Conservation (phyloP, 2,888 invertebrate species). For the Ophion ellenae region DNA sequence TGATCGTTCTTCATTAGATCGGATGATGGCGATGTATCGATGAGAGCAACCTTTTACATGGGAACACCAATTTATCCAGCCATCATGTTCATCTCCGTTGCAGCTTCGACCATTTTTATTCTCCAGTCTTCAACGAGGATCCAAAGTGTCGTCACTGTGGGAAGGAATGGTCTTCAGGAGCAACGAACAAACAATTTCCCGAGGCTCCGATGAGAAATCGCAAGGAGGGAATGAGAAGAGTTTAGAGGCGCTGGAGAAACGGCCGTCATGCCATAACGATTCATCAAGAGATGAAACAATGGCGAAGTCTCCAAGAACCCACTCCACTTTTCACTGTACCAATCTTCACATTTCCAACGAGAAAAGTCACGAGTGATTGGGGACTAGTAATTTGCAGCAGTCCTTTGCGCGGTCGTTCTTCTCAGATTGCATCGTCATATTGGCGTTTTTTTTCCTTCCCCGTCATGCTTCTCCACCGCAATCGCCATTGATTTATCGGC, state of each 20-base stretch:
- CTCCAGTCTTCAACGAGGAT: neutral
- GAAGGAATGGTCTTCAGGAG: too few relatives aligned
- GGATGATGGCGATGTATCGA: too few relatives aligned
- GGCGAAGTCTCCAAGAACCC: constrained; percentile 27
- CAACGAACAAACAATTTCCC: too few relatives aligned
- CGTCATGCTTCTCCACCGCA: constrained; percentile 7
- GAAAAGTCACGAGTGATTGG: constrained; percentile 52
- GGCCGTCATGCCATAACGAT: constrained; percentile 20
- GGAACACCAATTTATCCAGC: neutral
- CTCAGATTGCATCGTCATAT: constrained; percentile 12
- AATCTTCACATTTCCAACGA: constrained; percentile 15
- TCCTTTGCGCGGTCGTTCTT: constrained; percentile 47
- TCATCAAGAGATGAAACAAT: constrained; percentile 60
- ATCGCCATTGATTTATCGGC: constrained; percentile 28
- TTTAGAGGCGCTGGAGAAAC: neutral
- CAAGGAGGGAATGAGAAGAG: too few relatives aligned
- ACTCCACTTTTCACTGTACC: constrained; percentile 39
- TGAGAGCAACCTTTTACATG: neutral
- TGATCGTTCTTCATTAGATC: too few relatives aligned
- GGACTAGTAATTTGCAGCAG: constrained; percentile 58
- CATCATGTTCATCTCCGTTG: neutral
- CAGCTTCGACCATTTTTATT: neutral
- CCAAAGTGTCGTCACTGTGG: neutral
- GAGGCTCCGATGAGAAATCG: too few relatives aligned
- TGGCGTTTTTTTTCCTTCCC: constrained; percentile 5